phyloP scores from a whole-genome alignment of 2,888 invertebrate genomes.

The Drosophila mimica region DNA sequence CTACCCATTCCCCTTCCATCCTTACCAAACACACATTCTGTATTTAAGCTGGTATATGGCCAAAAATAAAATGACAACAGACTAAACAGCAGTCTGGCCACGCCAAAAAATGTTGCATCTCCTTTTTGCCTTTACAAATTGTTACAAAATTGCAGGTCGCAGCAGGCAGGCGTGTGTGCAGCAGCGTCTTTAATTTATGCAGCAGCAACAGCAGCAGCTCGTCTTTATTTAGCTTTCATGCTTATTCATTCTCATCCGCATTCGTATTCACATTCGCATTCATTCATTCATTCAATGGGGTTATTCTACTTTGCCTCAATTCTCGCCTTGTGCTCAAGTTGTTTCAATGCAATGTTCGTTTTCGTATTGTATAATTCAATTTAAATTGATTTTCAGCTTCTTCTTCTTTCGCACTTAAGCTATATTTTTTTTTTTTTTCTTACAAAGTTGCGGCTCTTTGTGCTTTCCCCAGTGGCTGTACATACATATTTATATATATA shows the following conservation, averaged over 20 bases:
- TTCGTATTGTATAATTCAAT: constrained; percentile 71
- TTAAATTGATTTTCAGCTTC: constrained; percentile 70
- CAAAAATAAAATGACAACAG: constrained; percentile 49
- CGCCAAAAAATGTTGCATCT: constrained; percentile 53
- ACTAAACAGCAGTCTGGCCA: constrained; percentile 35
- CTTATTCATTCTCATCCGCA: constrained; percentile 45
- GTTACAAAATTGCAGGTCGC: constrained; percentile 61
- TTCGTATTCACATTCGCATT: constrained; percentile 18
- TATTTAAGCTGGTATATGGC: constrained; percentile 32
- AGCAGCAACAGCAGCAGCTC: constrained; percentile 46
- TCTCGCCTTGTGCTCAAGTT: constrained; percentile 48
- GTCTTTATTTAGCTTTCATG: constrained; percentile 71
- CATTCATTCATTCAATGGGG: constrained; percentile 56
- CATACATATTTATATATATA: neutral
- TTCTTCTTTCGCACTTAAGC: constrained; percentile 26
- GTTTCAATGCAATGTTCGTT: constrained; percentile 44
- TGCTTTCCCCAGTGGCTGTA: constrained; percentile 47
- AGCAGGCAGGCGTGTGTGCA: constrained; percentile 4
- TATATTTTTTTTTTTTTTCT: constrained; percentile 22
- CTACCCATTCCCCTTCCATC: constrained; percentile 13
- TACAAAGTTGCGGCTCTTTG: constrained; percentile 28
- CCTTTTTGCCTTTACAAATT: constrained; percentile 59
- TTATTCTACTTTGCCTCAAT: constrained; percentile 32
- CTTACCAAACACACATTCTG: constrained; percentile 1
- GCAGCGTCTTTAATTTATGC: constrained; percentile 65